phyloP scores from a whole-genome alignment of 2,113 vertebrate species.

The Crypturellus undulatus region DNA sequence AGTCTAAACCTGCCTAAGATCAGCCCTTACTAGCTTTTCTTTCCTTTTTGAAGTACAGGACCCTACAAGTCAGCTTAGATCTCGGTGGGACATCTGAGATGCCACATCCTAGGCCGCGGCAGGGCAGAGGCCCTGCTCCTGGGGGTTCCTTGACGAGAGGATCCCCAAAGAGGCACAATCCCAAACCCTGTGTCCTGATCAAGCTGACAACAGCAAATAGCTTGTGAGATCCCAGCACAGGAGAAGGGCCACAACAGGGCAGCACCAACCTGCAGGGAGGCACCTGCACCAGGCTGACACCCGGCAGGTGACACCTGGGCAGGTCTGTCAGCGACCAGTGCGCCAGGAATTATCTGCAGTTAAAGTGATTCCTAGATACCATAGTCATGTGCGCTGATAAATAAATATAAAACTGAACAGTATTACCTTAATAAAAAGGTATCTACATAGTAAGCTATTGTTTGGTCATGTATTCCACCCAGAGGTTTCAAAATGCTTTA shows the following conservation, averaged over 20 bases:
- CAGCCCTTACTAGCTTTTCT: not conserved
- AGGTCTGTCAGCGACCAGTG: not conserved
- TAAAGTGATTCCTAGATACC: not conserved
- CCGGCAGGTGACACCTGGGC: too few species aligned
- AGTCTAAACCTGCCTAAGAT: not conserved
- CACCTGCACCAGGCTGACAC: not conserved
- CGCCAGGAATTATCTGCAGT: not conserved
- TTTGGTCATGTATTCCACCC: not conserved
- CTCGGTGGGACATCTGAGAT: not conserved
- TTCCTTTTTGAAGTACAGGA: not conserved
- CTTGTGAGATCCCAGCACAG: not conserved
- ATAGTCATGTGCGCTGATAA: not conserved
- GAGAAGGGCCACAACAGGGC: not conserved
- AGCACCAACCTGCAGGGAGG: not conserved
- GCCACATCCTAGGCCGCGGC: not conserved
- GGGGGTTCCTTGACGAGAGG: not conserved
- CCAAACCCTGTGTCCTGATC: not conserved
- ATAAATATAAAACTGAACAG: not conserved
- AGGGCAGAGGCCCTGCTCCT: not conserved
- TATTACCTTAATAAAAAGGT: not conserved
- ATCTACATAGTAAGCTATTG: not conserved
- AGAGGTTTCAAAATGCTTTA: not conserved
- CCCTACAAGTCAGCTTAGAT: not conserved
- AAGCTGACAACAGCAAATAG: not conserved
- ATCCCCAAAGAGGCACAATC: not conserved